Evolutionary conservation across 2,888 invertebrate species (phyloP).

Genomic region (Tenodera sinensis): DNA sequence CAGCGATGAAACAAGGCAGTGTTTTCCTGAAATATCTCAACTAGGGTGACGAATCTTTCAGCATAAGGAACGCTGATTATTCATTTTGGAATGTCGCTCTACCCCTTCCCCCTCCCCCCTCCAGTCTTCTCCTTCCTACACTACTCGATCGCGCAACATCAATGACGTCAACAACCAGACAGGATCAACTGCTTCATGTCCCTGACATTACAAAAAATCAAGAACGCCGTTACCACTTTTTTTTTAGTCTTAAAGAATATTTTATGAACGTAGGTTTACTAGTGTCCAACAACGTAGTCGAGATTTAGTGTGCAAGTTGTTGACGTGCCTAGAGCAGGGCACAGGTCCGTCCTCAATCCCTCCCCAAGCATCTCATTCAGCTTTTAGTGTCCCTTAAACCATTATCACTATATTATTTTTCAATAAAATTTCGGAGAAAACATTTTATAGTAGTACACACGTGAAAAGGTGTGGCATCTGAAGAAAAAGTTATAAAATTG

Average conservation of each 20-base stretch:
- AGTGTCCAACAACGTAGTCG: background rate
- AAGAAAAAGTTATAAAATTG: no score
- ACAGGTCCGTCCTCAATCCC: no score
- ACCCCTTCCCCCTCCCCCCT: no score
- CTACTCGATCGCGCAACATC: background rate
- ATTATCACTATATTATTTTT: no score
- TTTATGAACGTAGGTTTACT: background rate
- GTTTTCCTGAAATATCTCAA: background rate
- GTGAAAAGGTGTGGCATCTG: no score
- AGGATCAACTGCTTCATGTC: slow-evolving; percentile 10
- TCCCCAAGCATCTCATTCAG: no score
- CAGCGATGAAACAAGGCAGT: background rate
- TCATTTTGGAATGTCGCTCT: background rate
- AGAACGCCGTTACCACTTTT: background rate
- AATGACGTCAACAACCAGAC: background rate
- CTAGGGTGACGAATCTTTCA: background rate
- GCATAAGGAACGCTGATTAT: background rate
- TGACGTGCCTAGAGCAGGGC: background rate
- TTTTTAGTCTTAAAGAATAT: background rate
- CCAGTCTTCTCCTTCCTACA: background rate
- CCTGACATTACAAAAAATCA: slow-evolving; percentile 17
- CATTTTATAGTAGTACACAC: no score
- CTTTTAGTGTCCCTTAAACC: no score
- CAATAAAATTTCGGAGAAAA: no score
- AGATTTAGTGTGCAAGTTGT: background rate